Conservation (phyloP, 1,140 invertebrate genomes). For the Hyphantria cunea region DNA sequence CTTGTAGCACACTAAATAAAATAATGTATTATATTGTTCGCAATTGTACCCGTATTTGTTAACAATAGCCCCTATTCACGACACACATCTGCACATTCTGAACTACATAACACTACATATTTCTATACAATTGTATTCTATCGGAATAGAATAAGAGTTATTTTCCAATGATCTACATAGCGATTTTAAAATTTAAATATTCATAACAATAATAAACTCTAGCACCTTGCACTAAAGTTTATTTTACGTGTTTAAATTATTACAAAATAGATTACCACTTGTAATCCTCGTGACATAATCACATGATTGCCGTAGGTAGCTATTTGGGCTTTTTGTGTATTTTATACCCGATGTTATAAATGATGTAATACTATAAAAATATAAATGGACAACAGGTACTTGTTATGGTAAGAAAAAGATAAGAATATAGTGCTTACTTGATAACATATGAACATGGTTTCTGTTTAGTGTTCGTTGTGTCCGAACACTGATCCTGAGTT, state of each 20-base stretch:
- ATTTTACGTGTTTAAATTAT: not conserved
- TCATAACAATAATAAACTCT: not conserved
- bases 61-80: conserved; percentile 60
- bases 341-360: too few species aligned
- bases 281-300: too few species aligned
- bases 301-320: too few species aligned
- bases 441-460: too few species aligned
- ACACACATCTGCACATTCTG: conserved; percentile 59
- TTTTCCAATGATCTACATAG: not conserved
- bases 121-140: conserved; percentile 4
- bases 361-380: too few species aligned
- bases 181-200: not conserved
- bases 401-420: too few species aligned
- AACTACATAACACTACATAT: not conserved
- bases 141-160: not conserved
- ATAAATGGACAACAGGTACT: too few species aligned
- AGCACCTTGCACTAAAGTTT: not conserved
- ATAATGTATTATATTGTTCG: conserved; percentile 67
- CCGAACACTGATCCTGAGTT: too few species aligned
- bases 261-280: too few species aligned
- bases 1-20: conserved; percentile 62
- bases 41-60: conserved; percentile 72
- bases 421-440: too few species aligned
- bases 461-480: too few species aligned
- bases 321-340: too few species aligned